phyloP scores from a whole-genome alignment of 1,140 invertebrate genomes.

The Laupala kohalensis region DNA sequence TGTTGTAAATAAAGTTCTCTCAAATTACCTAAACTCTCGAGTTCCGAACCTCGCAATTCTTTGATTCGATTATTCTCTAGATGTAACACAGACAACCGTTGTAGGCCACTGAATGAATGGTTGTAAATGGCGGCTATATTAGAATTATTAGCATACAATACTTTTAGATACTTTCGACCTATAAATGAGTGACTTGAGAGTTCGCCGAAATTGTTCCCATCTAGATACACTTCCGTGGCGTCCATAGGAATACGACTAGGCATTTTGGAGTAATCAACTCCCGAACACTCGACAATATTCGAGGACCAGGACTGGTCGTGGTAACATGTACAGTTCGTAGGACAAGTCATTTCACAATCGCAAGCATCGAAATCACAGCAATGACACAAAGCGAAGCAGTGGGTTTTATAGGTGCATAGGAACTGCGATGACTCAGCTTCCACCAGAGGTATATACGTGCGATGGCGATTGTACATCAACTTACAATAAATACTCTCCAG shows the following conservation, averaged over 20 bases:
- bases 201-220: conserved; percentile 77
- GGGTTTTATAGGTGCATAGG: conserved; percentile 80
- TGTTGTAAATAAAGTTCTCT: conserved; percentile 76
- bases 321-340: conserved; percentile 84
- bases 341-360: conserved; percentile 91
- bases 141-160: conserved; percentile 77
- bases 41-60: conserved; percentile 67
- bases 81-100: conserved; percentile 61
- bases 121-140: conserved; percentile 73
- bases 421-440: conserved; percentile 78
- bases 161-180: conserved; percentile 73
- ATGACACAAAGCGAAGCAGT: conserved; percentile 84
- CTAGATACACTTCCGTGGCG: conserved; percentile 82
- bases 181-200: conserved; percentile 82
- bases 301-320: conserved; percentile 87
- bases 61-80: conserved; percentile 74
- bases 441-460: conserved; percentile 65
- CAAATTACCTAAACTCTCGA: conserved; percentile 64
- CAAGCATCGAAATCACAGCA: conserved; percentile 92
- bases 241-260: conserved; percentile 86
- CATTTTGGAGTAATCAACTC: conserved; percentile 61
- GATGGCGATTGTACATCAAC: conserved; percentile 69
- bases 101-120: conserved; percentile 77
- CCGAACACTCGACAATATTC: conserved; percentile 84
- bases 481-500: conserved; percentile 82